A percentile compares a stretch with the other conserved stretches of the same genome.
phyloP scores from a whole-genome alignment of 1,140 invertebrate genomes.

The Pseudachorutes palmiensis region DNA sequence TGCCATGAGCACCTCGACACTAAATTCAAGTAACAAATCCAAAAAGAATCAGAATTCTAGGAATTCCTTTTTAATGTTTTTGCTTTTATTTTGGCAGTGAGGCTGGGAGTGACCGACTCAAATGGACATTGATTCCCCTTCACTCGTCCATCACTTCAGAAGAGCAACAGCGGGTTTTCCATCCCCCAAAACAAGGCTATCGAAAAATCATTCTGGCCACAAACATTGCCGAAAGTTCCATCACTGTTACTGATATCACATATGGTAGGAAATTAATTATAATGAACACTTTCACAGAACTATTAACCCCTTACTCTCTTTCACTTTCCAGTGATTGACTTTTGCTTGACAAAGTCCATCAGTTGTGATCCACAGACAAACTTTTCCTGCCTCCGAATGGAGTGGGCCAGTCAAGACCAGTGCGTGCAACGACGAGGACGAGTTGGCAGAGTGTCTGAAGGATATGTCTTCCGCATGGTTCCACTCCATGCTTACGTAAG shows the following conservation, averaged over 20 bases:
- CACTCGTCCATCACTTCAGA: constrained; percentile 60
- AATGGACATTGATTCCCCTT: constrained; percentile 50
- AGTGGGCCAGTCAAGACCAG: constrained; percentile 83
- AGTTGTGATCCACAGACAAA: constrained; percentile 61
- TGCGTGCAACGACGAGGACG: constrained; percentile 83
- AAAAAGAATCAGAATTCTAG: too few relatives aligned
- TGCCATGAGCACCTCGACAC: constrained; percentile 30
- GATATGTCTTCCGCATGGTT: constrained; percentile 79
- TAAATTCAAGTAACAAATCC: too few relatives aligned
- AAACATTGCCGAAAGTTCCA: constrained; percentile 94
- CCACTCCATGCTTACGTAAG: constrained; percentile 61
- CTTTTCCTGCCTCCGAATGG: constrained; percentile 44
- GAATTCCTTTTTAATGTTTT: too few relatives aligned
- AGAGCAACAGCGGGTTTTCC: constrained; percentile 65
- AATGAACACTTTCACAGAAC: neutral
- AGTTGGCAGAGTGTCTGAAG: constrained; percentile 74
- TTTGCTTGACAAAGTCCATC: constrained; percentile 80
- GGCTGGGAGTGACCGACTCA: constrained; percentile 5
- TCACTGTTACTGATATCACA: constrained; percentile 86
- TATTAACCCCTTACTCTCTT: neutral
- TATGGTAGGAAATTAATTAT: constrained; percentile 53
- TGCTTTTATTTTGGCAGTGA: constrained; percentile 8
- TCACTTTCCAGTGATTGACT: constrained; percentile 75
- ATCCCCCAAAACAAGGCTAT: constrained; percentile 46
- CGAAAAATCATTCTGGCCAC: constrained; percentile 88